These are phyloP conservation scores for Thecophora atra DNA, from an alignment of 2,888 invertebrate species.

Conservation along the genomic window DNA sequence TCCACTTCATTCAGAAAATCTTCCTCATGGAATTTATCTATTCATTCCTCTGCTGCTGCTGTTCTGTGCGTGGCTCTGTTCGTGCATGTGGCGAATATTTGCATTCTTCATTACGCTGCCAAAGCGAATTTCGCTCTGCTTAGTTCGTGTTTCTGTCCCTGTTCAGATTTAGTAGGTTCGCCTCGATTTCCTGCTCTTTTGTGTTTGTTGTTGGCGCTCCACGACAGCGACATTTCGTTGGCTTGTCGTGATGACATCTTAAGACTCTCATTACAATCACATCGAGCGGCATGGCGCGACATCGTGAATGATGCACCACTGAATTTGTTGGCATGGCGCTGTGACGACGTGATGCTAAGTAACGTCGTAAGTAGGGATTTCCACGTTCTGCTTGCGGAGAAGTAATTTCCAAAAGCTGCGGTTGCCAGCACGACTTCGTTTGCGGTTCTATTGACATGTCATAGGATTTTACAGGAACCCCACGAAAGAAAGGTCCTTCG, in stretches of 20 bases:
- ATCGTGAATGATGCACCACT: too few species aligned
- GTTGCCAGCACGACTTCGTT: too few species aligned
- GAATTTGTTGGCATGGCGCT: too few species aligned
- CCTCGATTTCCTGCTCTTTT: conserved; percentile 3
- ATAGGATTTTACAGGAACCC: too few species aligned
- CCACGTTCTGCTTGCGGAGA: too few species aligned
- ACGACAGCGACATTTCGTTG: conserved; percentile 20
- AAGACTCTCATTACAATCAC: conserved; percentile 60
- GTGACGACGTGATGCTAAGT: too few species aligned
- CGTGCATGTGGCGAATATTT: neutral
- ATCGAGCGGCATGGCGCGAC: too few species aligned
- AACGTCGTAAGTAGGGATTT: too few species aligned
- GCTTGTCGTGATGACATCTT: conserved; percentile 58
- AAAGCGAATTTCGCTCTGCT: conserved; percentile 20
- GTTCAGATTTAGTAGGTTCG: conserved; percentile 21
- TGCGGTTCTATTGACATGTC: too few species aligned
- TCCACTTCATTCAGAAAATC: neutral
- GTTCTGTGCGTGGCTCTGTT: neutral
- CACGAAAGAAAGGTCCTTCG: too few species aligned
- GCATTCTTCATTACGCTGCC: conserved; percentile 25
- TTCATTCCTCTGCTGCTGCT: neutral
- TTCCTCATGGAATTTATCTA: neutral
- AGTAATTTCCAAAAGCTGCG: too few species aligned
- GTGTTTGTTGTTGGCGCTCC: neutral
- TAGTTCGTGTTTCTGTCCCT: neutral